phyloP scores from a whole-genome alignment of 2,888 invertebrate genomes.

The Litoditis marina region DNA sequence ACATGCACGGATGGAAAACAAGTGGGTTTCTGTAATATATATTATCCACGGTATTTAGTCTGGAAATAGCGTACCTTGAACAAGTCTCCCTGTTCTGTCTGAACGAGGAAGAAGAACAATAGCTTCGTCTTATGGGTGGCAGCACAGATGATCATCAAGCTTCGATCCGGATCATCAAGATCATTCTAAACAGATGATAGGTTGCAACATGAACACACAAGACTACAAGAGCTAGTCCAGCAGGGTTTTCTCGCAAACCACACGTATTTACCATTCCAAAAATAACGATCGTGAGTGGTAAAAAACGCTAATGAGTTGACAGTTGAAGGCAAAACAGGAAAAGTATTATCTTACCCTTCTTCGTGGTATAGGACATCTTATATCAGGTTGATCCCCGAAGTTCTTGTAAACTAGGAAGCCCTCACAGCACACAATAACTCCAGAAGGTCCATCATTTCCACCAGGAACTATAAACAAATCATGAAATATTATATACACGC shows the following conservation, averaged over 20 bases:
- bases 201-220: background rate
- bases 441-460: conserved; percentile 96
- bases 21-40: too few relatives aligned
- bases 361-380: conserved; percentile 84
- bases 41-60: too few relatives aligned
- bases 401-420: conserved; percentile 99
- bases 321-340: background rate
- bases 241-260: background rate
- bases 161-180: conserved; percentile 95
- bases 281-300: background rate
- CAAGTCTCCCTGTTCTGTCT: conserved; percentile 95
- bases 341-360: conserved; percentile 69
- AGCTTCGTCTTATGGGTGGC: conserved; percentile 98
- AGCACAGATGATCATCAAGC: conserved; percentile 98
- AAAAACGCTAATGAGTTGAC: background rate
- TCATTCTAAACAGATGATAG: conserved; percentile 72
- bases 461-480: conserved; percentile 71
- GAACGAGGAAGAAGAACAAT: conserved; percentile 98
- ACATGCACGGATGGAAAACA: too few relatives aligned
- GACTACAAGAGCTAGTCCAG: background rate
- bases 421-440: conserved; percentile 96
- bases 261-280: background rate
- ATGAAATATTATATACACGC: background rate
- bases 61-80: conserved; percentile 74
- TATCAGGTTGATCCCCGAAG: conserved; percentile 96